These are phyloP conservation scores for Melanostigma gelatinosum DNA, from an alignment of 2,113 vertebrate species.

Conservation along the genomic window DNA sequence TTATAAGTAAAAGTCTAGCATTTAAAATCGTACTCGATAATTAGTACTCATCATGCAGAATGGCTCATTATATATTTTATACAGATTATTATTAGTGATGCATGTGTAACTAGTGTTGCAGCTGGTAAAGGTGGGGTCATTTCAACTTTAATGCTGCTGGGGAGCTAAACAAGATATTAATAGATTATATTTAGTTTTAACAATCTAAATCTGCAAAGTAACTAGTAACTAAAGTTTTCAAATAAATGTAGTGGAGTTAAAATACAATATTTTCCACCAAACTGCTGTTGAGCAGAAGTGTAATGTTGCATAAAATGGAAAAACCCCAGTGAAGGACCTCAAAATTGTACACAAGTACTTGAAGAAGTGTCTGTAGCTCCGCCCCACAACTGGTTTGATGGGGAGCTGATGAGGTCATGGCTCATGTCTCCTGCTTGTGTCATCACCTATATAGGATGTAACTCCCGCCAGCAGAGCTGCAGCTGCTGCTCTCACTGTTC, in stretches of 20 bases:
- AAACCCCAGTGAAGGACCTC: neutral
- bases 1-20: neutral
- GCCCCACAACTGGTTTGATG: conserved; percentile 46
- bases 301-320: neutral
- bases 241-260: neutral
- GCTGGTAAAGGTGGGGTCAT: neutral
- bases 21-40: neutral
- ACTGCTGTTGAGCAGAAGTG: neutral
- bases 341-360: neutral
- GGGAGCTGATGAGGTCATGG: conserved; percentile 70
- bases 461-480: conserved; percentile 43
- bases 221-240: neutral
- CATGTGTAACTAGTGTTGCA: neutral
- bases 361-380: neutral
- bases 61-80: neutral
- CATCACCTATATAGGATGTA: conserved; percentile 67
- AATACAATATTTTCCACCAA: neutral
- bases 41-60: too few relatives aligned
- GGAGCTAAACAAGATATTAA: neutral
- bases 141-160: neutral
- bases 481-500: conserved; percentile 52
- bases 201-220: neutral
- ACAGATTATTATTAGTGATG: neutral
- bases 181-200: neutral
- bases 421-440: conserved; percentile 67